Evolutionary conservation across 2,113 vertebrate genomes (phyloP).

Genomic region (Eira barbara): DNA sequence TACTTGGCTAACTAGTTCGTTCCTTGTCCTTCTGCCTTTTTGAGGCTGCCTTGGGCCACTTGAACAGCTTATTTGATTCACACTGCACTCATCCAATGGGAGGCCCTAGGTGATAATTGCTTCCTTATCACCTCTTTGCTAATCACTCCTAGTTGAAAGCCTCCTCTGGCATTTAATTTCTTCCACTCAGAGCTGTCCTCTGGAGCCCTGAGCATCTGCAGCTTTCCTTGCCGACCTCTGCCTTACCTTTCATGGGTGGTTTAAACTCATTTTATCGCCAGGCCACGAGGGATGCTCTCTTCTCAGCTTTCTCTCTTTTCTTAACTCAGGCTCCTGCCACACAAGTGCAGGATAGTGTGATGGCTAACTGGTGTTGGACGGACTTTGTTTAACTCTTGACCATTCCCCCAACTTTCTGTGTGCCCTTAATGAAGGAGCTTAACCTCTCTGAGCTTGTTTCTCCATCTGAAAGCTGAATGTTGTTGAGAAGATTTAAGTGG

Average conservation of each 20-base stretch:
- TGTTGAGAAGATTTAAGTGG: neutral
- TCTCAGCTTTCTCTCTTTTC: neutral
- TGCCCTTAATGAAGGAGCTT: neutral
- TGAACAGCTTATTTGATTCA: neutral
- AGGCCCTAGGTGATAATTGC: conserved; percentile 10
- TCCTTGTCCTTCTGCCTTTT: conserved; percentile 29
- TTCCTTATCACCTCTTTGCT: conserved; percentile 31
- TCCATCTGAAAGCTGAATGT: neutral
- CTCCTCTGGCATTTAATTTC: neutral
- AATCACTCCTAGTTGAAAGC: conserved; percentile 9
- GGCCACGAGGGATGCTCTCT: rapidly evolving
- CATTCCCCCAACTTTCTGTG: neutral
- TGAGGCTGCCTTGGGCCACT: neutral
- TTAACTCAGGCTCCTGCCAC: neutral
- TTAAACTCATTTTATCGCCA: neutral
- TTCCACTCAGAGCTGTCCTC: neutral
- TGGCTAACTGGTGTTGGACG: neutral
- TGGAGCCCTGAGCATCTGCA: neutral
- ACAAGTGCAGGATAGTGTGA: too few species aligned
- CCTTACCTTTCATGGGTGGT: neutral
- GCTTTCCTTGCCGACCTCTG: neutral
- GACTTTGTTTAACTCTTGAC: neutral
- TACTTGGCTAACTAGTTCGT: conserved; percentile 37
- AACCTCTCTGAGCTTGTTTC: neutral
- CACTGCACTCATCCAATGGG: neutral